Evolutionary conservation across 2,888 invertebrate genomes (phyloP), one percentile per base, ranked within the genome.

Genomic region (Arenicola marina): DNA sequence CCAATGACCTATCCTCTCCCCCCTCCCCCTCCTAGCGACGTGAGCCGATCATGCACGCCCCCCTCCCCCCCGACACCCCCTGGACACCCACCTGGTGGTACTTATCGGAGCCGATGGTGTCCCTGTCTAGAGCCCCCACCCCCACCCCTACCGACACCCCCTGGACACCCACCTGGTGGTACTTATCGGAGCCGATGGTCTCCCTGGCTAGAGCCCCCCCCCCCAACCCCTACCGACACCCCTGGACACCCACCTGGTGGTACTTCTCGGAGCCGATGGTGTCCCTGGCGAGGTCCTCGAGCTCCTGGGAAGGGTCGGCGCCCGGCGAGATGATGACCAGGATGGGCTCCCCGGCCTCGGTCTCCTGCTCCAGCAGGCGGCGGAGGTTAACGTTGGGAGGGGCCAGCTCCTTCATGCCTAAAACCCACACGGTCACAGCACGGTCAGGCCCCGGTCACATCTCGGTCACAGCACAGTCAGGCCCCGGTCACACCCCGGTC

Each of bases 261-360:
- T 84, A 89, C 84, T 83, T 86, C 75, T 78, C 84, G 65, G 83
- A 70, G 7, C 86, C 86, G 24, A 87, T 79, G 0, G 80, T 78
- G 31, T 81, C 86, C 15, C 84, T 76, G 0, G 91, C 91, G 45
- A 91, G 82, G 54, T 89, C 88, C 63, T 87, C 86, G 11, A 95
- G 86, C 80, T 94, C 93, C 28, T 88, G 88, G 0, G 94, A 91
- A 26, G 95, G 96, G 86, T 98, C 97, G 43, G 91, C 90, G 44
- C 96, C 97, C 29, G 93, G 89, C 58, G 93, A 90, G 45, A 92
- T 89, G 56, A 97, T 87, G 72, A 98, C 86, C 53, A 99, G 84
- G 59, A 93, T 89, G 0, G 96, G 93, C 73, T 91, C 90, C 0
- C 79, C 76, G 1, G 86, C 76, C 2, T 80, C 71, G 0, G 88